These are phyloP conservation scores for Microctenopoma stevenorrisi DNA, from an alignment of 2,797 vertebrate species.

Conservation along the genomic window DNA sequence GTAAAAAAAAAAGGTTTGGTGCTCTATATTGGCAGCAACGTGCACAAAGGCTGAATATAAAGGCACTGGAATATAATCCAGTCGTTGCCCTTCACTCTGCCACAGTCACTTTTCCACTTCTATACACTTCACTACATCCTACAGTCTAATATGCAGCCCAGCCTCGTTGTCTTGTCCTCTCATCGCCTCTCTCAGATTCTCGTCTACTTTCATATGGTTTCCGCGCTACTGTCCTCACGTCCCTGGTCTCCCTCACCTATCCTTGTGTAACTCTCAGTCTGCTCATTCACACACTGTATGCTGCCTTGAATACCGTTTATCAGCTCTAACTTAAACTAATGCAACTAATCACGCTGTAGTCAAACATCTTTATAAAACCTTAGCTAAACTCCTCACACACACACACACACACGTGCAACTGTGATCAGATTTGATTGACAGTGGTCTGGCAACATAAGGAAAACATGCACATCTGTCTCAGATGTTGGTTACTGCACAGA, in stretches of 20 bases:
- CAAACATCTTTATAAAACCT: background rate
- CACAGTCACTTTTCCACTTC: background rate
- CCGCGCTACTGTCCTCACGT: background rate
- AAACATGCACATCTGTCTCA: background rate
- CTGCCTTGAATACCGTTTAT: slow-evolving; percentile 1
- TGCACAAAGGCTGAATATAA: slow-evolving; percentile 9
- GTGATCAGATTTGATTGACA: background rate
- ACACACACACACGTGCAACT: background rate
- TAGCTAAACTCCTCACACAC: background rate
- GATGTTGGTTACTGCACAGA: background rate
- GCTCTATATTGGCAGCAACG: background rate
- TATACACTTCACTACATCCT: slow-evolving; percentile 4
- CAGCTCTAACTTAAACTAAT: background rate
- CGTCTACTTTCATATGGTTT: background rate
- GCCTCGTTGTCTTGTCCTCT: background rate
- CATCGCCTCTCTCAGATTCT: background rate
- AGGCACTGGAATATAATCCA: slow-evolving; percentile 7
- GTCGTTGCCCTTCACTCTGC: slow-evolving; percentile 7
- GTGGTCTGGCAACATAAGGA: background rate
- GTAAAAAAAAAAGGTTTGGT: background rate
- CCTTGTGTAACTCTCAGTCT: slow-evolving; percentile 6
- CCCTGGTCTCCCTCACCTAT: background rate
- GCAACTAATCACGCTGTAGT: background rate
- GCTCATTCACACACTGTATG: slow-evolving; percentile 7
- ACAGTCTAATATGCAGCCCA: slow-evolving; percentile 8